A percentile compares a stretch with the other conserved stretches of the same genome.
Evolutionary conservation across 2,888 invertebrate genomes (phyloP).

Genomic region (Drosophila kanekoi): DNA sequence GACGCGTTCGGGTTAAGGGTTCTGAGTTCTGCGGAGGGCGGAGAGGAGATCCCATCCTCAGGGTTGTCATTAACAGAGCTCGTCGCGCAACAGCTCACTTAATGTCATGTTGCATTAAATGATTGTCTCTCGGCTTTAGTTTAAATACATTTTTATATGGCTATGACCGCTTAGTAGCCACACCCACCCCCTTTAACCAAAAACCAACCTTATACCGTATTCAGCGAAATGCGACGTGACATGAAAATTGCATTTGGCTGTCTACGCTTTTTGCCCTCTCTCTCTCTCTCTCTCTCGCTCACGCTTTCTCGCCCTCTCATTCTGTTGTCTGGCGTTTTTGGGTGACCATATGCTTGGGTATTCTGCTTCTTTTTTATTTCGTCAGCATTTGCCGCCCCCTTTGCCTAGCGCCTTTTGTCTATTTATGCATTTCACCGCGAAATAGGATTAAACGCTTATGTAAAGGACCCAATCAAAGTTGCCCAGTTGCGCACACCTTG

Average conservation of each 20-base stretch:
- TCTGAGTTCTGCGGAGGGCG: background rate
- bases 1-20: constrained; percentile 11
- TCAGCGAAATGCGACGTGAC: constrained; percentile 69
- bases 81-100: constrained; percentile 60
- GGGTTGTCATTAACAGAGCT: constrained; percentile 63
- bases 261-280: constrained; percentile 18
- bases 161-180: constrained; percentile 60
- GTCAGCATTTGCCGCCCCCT: constrained; percentile 32
- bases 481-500: constrained; percentile 60
- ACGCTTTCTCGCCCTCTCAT: background rate
- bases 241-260: constrained; percentile 74
- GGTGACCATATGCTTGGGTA: constrained; percentile 54
- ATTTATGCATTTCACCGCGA: constrained; percentile 84
- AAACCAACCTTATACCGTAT: constrained; percentile 14
- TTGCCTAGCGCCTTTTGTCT: constrained; percentile 66
- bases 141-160: constrained; percentile 67
- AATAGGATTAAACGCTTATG: constrained; percentile 84
- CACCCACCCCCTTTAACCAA: background rate
- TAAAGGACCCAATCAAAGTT: constrained; percentile 81
- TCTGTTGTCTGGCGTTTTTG: constrained; percentile 40
- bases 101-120: constrained; percentile 78
- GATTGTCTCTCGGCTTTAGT: constrained; percentile 69
- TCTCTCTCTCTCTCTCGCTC: background rate
- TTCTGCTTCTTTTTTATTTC: constrained; percentile 21
- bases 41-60: constrained; percentile 15